phyloP scores from a whole-genome alignment of 2,797 vertebrate genomes.

The Benthosema pterotum region DNA sequence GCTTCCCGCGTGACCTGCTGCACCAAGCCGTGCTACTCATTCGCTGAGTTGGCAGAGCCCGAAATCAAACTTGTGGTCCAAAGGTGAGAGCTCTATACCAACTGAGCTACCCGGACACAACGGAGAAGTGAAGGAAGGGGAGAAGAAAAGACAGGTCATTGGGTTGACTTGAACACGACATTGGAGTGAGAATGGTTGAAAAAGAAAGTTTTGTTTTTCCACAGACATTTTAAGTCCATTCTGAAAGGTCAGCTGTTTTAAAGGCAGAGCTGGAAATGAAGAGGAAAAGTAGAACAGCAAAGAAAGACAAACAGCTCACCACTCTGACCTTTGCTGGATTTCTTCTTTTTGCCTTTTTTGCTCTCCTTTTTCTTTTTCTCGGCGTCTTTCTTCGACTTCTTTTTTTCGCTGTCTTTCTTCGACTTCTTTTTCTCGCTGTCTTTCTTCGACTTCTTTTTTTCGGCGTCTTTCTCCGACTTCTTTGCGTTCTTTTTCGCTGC shows the following conservation, averaged over 20 bases:
- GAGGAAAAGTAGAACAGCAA: constrained; percentile 6
- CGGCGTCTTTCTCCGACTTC: constrained; percentile 43
- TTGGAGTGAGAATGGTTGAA: background rate
- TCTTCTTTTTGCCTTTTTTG: constrained; percentile 64
- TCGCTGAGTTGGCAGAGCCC: too few species aligned
- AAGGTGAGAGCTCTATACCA: too few species aligned
- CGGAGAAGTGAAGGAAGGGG: too few species aligned
- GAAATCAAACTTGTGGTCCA: too few species aligned
- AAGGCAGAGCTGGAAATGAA: background rate
- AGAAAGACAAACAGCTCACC: constrained; percentile 45
- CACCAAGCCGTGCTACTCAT: too few species aligned
- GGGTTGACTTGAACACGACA: background rate
- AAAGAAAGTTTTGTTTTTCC: background rate
- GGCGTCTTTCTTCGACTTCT: constrained; percentile 55
- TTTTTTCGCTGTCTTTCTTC: constrained; percentile 39
- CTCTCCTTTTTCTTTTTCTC: constrained; percentile 54
- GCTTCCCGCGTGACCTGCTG: too few species aligned
- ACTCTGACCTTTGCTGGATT: constrained; percentile 73
- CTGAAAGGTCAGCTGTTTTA: background rate
- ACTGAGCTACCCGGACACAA: too few species aligned
- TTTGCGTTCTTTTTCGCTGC: constrained; percentile 37
- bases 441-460: constrained; percentile 52
- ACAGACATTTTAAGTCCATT: background rate
- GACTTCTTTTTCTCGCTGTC: constrained; percentile 52
- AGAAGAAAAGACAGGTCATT: too few species aligned